Evolutionary conservation across 2,888 invertebrate species (phyloP).

Genomic region (Tetrapedia diversipes): DNA sequence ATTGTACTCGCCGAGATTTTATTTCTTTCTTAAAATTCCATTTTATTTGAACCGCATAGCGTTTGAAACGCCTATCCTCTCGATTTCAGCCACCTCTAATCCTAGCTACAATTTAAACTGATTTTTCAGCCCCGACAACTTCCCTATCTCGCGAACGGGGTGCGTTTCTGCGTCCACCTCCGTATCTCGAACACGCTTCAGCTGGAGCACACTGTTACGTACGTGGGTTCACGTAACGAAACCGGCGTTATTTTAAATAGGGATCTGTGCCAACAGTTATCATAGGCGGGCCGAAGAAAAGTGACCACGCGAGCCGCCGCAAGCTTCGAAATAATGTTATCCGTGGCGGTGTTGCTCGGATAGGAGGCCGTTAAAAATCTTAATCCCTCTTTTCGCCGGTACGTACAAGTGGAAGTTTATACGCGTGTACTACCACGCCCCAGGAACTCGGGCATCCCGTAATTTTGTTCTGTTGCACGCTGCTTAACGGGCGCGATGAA

Average conservation of each 20-base stretch:
- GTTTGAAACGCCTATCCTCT: too few species aligned
- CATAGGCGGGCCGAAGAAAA: constrained; percentile 1
- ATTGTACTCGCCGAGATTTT: too few species aligned
- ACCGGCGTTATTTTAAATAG: constrained; percentile 39
- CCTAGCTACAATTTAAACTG: too few species aligned
- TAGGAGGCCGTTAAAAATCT: constrained; percentile 28
- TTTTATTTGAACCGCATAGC: too few species aligned
- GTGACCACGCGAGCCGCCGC: constrained; percentile 33
- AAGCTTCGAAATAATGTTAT: constrained; percentile 28
- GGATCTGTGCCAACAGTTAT: constrained; percentile 49
- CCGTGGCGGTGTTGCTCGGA: too few species aligned
- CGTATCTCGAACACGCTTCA: too few species aligned
- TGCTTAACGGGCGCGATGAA: constrained; percentile 37
- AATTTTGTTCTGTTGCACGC: constrained; percentile 29
- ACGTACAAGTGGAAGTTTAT: not conserved
- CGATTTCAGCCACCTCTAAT: too few species aligned
- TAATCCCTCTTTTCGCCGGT: not conserved
- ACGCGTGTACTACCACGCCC: constrained; percentile 28
- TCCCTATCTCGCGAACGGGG: too few species aligned
- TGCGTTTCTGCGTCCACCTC: too few species aligned
- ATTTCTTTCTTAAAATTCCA: too few species aligned
- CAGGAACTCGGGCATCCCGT: not conserved
- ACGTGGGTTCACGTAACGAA: constrained; percentile 24
- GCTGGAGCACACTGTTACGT: too few species aligned
- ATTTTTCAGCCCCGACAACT: too few species aligned